Conservation (phyloP, 2,797 vertebrate genomes). For the Tenualosa ilisha region DNA sequence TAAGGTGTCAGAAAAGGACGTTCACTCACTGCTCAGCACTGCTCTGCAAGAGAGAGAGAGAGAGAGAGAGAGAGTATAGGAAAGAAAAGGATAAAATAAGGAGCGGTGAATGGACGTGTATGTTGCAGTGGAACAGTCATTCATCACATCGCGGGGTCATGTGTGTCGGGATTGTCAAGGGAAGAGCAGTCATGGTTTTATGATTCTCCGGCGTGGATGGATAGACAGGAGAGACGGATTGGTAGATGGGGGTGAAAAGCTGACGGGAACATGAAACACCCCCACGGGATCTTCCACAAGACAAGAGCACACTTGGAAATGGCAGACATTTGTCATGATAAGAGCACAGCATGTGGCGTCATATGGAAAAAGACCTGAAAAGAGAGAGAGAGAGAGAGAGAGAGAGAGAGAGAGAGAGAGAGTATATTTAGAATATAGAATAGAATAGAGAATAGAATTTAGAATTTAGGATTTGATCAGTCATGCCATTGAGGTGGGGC, state of each 20-base stretch:
- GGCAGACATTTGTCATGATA: slow-evolving; percentile 10
- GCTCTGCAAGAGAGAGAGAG: not conserved
- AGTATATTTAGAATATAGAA: not conserved
- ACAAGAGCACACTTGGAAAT: slow-evolving; percentile 1
- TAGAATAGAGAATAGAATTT: too few species aligned
- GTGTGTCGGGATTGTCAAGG: not conserved
- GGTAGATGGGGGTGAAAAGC: not conserved
- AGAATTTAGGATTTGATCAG: too few species aligned
- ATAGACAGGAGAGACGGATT: not conserved
- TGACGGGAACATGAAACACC: not conserved
- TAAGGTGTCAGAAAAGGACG: not conserved
- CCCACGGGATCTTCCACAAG: not conserved
- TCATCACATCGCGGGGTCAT: not conserved
- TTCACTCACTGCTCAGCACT: not conserved
- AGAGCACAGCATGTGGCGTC: not conserved
- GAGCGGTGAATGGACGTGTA: not conserved
- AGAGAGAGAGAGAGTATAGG: not conserved
- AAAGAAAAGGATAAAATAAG: not conserved
- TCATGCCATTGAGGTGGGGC: too few species aligned
- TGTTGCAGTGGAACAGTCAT: not conserved
- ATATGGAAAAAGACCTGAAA: not conserved
- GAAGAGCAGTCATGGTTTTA: not conserved
- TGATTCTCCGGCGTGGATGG: not conserved
- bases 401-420: not conserved
- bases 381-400: not conserved